Evolutionary conservation across 2,113 vertebrate species (phyloP).

Genomic region (Pachycephala philippinensis): DNA sequence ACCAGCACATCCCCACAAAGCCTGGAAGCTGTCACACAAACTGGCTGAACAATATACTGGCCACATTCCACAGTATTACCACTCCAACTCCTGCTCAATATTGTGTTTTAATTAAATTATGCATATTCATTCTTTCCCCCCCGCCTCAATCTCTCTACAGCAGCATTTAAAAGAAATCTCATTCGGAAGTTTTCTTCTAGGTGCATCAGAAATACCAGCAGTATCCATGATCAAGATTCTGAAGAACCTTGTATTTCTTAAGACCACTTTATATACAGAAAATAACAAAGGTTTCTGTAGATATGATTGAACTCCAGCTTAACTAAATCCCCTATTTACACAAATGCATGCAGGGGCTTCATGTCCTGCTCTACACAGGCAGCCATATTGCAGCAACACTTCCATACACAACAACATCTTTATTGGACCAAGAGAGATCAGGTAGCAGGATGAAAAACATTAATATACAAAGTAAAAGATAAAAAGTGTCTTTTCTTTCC

Average conservation of each 20-base stretch:
- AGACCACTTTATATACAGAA: not conserved
- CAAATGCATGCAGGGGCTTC: not conserved
- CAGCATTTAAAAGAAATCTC: not conserved
- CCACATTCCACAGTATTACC: not conserved
- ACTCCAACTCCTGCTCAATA: not conserved
- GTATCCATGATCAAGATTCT: not conserved
- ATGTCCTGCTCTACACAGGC: not conserved
- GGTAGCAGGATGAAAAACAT: not conserved
- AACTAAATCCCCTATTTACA: not conserved
- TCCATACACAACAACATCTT: not conserved
- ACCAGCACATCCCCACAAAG: not conserved
- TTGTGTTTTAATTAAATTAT: not conserved
- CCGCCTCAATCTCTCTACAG: not conserved
- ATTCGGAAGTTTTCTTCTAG: not conserved
- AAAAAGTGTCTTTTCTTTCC: constrained; percentile 38
- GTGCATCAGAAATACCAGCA: not conserved
- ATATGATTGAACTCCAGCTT: not conserved
- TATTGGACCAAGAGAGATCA: not conserved
- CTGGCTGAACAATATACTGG: not conserved
- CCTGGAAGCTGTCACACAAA: not conserved
- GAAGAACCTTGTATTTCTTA: not conserved
- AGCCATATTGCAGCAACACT: not conserved
- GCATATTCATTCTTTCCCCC: not conserved
- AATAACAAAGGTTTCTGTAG: not conserved
- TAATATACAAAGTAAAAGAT: not conserved